phyloP scores from a whole-genome alignment of 2,797 vertebrate genomes.

The Danio choprae region DNA sequence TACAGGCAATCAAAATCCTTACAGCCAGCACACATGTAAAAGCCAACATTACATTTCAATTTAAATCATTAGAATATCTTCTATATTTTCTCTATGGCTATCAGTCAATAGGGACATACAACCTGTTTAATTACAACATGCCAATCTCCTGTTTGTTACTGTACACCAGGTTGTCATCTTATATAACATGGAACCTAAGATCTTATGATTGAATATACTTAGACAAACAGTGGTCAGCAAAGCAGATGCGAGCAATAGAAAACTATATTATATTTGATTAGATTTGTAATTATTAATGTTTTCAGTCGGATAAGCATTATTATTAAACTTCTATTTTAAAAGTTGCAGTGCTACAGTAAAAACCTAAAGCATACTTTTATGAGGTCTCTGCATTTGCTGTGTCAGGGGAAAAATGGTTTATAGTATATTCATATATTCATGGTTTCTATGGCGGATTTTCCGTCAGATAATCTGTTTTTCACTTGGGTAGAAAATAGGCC shows the following conservation, averaged over 20 bases:
- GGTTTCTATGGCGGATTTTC: not conserved
- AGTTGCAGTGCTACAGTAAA: no score
- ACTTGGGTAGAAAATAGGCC: not conserved
- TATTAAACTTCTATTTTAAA: not conserved
- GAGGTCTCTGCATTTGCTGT: not conserved
- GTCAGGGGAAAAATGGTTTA: not conserved
- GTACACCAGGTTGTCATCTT: conserved; percentile 1
- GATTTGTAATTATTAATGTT: not conserved
- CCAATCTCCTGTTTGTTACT: conserved; percentile 25
- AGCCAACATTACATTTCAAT: not conserved
- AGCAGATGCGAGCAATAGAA: not conserved
- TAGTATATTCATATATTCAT: not conserved
- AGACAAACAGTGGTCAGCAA: not conserved
- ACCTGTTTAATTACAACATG: not conserved
- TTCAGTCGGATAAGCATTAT: no score
- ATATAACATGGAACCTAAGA: not conserved
- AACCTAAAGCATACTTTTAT: not conserved
- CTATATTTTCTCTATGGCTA: not conserved
- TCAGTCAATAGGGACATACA: not conserved
- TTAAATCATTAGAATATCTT: not conserved
- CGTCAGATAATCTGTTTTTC: not conserved
- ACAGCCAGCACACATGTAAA: not conserved
- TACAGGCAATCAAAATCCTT: not conserved
- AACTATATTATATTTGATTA: no score
- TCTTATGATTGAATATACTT: not conserved